These are phyloP conservation scores for Gambelia wislizenii DNA, from an alignment of 2,797 vertebrate genomes.

Conservation along the genomic window DNA sequence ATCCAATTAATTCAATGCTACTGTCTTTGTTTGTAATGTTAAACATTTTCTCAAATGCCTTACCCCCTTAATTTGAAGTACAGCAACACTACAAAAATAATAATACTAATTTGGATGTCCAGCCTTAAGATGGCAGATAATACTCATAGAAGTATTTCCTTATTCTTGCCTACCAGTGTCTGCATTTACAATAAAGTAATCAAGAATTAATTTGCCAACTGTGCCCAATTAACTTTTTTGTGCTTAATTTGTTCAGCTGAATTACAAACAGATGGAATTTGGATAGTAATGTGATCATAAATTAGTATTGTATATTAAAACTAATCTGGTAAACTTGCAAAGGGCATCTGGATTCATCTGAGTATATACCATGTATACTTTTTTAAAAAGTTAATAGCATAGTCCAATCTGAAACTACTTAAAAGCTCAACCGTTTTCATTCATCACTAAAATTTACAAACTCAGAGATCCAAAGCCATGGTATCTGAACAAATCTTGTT, in stretches of 20 bases:
- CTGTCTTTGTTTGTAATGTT: neutral
- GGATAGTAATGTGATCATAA: constrained; percentile 58
- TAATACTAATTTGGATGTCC: neutral
- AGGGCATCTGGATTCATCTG: constrained; percentile 45
- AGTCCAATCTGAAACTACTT: neutral
- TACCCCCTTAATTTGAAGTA: neutral
- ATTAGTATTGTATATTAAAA: constrained; percentile 63
- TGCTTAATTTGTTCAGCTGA: constrained; percentile 68
- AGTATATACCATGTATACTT: constrained; percentile 8
- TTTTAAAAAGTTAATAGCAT: constrained; percentile 33
- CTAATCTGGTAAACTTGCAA: constrained; percentile 55
- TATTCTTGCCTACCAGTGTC: constrained; percentile 29
- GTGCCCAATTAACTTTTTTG: constrained; percentile 69
- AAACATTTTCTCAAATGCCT: constrained; percentile 1
- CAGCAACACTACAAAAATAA: neutral
- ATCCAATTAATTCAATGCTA: constrained; percentile 36
- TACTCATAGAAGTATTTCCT: constrained; percentile 28
- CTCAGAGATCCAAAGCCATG: neutral
- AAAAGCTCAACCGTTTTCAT: constrained; percentile 6
- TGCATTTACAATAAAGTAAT: constrained; percentile 61
- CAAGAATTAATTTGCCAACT: constrained; percentile 69
- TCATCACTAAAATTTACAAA: constrained; percentile 4
- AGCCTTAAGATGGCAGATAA: constrained; percentile 1
- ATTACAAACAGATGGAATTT: constrained; percentile 70
- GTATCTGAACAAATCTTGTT: neutral